phyloP scores from a whole-genome alignment of 2,797 vertebrate genomes.

The Smutsia temminckii region DNA sequence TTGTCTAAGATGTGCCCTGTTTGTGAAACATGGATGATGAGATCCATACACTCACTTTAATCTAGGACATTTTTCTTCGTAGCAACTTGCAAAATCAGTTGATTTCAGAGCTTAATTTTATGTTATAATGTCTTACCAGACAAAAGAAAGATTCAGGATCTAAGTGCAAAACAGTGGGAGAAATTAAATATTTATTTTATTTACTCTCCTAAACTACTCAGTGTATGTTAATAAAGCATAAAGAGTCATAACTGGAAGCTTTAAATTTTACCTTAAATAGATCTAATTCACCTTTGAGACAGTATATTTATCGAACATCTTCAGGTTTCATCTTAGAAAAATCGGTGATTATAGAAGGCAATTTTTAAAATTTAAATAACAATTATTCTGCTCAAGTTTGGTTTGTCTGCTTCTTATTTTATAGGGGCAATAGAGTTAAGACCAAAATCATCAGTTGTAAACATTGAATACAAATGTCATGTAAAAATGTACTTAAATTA shows the following conservation, averaged over 20 bases:
- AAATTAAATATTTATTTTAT: neutral
- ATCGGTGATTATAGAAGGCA: neutral
- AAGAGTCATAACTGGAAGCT: neutral
- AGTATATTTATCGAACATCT: neutral
- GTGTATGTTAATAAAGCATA: neutral
- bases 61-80: neutral
- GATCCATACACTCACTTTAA: neutral
- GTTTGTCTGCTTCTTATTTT: neutral
- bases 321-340: neutral
- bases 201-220: neutral
- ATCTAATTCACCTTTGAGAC: neutral
- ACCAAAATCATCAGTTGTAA: neutral
- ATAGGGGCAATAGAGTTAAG: neutral
- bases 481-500: slow-evolving; percentile 19
- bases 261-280: neutral
- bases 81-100: slow-evolving; percentile 37
- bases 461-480: neutral
- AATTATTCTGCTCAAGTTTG: slow-evolving; percentile 13
- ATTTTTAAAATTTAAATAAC: slow-evolving; percentile 33
- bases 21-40: neutral
- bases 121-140: neutral
- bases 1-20: neutral
- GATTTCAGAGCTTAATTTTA: slow-evolving; percentile 7
- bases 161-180: slow-evolving; percentile 11
- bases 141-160: neutral